phyloP scores from a whole-genome alignment of 2,113 vertebrate genomes.

The Syrmaticus mikado region DNA sequence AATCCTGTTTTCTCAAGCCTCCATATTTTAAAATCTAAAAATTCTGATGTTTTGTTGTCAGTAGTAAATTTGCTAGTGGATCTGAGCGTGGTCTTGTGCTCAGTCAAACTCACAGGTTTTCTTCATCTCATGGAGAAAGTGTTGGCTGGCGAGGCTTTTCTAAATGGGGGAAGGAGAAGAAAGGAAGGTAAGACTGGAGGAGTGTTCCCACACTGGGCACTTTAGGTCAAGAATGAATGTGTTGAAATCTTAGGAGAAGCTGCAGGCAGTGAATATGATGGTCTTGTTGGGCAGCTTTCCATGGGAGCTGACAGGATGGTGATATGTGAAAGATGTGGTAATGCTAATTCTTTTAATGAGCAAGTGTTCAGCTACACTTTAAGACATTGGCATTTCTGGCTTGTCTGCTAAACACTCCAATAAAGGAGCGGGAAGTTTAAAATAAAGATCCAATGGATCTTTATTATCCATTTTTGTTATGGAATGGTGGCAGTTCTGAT shows the following conservation, averaged over 20 bases:
- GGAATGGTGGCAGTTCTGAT: background rate
- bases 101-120: background rate
- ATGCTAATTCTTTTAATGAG: constrained; percentile 16
- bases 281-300: constrained; percentile 29
- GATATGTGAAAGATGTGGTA: background rate
- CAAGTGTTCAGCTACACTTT: background rate
- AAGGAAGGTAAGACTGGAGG: background rate
- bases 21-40: background rate
- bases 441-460: background rate
- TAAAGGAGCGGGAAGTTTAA: background rate
- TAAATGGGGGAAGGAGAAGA: background rate
- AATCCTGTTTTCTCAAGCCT: background rate
- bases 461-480: background rate
- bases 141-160: background rate
- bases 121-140: background rate
- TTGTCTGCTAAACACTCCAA: background rate
- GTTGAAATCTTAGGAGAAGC: constrained; percentile 46
- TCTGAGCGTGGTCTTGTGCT: background rate
- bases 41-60: background rate
- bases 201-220: background rate
- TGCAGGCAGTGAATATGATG: constrained; percentile 29
- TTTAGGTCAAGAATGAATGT: constrained; percentile 1
- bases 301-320: background rate
- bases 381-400: background rate
- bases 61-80: background rate